Evolutionary conservation across 2,888 invertebrate genomes (phyloP).

Genomic region (Acronicta leporina): DNA sequence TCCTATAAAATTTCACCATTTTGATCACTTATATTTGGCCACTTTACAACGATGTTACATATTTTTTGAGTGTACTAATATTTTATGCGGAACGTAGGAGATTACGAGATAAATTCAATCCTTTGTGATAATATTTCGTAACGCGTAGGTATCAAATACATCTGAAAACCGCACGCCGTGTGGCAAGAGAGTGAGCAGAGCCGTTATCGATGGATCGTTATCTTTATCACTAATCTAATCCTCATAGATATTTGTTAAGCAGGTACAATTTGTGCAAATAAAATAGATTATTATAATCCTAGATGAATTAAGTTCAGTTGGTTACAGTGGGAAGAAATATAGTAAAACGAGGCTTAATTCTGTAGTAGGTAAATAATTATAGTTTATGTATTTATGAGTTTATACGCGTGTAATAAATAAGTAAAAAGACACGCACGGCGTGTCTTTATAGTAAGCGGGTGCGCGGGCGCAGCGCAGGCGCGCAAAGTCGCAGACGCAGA

Average conservation of each 20-base stretch:
- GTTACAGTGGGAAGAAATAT: not conserved
- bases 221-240: constrained; percentile 62
- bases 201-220: constrained; percentile 62
- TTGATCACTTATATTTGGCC: constrained; percentile 55
- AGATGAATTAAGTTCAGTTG: not conserved
- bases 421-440: constrained; percentile 11
- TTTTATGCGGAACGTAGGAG: constrained; percentile 5
- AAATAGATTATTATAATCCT: constrained; percentile 4
- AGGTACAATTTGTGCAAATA: constrained; percentile 12
- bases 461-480: constrained; percentile 55
- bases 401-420: constrained; percentile 2
- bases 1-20: constrained; percentile 83
- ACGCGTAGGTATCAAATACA: constrained; percentile 43
- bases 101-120: constrained; percentile 30
- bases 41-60: constrained; percentile 18
- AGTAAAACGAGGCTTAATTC: not conserved
- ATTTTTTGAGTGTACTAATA: not conserved
- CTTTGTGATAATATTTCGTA: constrained; percentile 57
- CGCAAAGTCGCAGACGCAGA: constrained; percentile 40
- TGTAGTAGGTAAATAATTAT: not conserved
- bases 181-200: constrained; percentile 52
- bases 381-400: not conserved
- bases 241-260: not conserved
- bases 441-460: constrained; percentile 13
- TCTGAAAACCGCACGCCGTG: constrained; percentile 32